phyloP scores from a whole-genome alignment of 2,113 vertebrate species.

The Phyllopteryx taeniolatus region DNA sequence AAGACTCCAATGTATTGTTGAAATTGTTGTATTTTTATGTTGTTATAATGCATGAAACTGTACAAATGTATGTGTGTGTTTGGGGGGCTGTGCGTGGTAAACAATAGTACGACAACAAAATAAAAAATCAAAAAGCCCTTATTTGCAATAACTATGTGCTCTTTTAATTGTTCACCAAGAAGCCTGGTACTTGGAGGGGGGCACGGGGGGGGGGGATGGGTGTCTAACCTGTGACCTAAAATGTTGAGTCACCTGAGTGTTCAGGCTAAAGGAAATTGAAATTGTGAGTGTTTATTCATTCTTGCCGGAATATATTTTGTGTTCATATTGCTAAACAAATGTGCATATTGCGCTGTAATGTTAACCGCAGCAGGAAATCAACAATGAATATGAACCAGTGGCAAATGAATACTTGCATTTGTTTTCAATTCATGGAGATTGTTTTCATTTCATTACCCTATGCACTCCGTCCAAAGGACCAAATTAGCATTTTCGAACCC shows the following conservation, averaged over 20 bases:
- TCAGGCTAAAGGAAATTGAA: neutral
- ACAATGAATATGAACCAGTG: neutral
- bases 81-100: slow-evolving; percentile 13
- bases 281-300: neutral
- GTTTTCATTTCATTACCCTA: slow-evolving; percentile 11
- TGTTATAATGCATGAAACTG: slow-evolving; percentile 39
- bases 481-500: slow-evolving; percentile 50
- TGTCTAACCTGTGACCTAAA: neutral
- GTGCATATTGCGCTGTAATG: neutral
- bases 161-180: slow-evolving; percentile 1
- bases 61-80: slow-evolving; percentile 21
- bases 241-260: neutral
- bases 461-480: slow-evolving; percentile 61
- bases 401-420: neutral
- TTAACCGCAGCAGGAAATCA: neutral
- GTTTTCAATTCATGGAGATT: neutral
- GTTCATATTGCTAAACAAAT: neutral
- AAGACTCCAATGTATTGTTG: neutral
- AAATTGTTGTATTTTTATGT: neutral
- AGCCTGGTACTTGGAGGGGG: neutral
- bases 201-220: neutral
- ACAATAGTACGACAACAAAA: slow-evolving; percentile 7
- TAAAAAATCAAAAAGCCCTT: neutral
- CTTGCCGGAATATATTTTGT: neutral
- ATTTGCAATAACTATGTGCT: slow-evolving; percentile 35